Percentiles rank a stretch among this genome's conserved stretches.
These are phyloP conservation scores for Tanypteryx hageni DNA, from an alignment of 2,888 invertebrate species.

Conservation along the genomic window DNA sequence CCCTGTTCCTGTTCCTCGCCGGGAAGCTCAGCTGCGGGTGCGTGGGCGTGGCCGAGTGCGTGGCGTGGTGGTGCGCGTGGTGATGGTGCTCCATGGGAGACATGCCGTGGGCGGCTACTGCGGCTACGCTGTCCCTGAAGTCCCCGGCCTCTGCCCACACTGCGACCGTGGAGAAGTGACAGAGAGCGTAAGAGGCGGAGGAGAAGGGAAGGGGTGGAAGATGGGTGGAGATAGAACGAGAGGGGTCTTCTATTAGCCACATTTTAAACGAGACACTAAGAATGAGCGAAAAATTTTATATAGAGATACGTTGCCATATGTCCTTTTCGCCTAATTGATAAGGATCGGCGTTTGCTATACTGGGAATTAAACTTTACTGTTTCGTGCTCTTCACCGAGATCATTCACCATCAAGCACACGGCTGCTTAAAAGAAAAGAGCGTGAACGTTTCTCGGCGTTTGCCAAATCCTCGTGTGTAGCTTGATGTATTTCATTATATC, in stretches of 20 bases:
- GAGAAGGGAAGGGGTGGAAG: not conserved
- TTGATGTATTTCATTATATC: no score
- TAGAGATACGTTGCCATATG: no score
- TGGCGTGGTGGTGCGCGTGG: slow-evolving; percentile 24
- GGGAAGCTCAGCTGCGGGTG: slow-evolving; percentile 83
- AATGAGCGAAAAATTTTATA: no score
- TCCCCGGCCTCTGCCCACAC: slow-evolving; percentile 94
- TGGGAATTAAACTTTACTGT: no score
- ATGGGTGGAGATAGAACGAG: not conserved
- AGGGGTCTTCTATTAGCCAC: not conserved
- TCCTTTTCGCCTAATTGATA: no score
- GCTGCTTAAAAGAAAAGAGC: no score
- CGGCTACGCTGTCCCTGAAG: slow-evolving; percentile 83
- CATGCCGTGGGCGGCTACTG: slow-evolving; percentile 75
- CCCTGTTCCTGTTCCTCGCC: slow-evolving; percentile 73
- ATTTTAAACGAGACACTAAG: no score
- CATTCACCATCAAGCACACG: no score
- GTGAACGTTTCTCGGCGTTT: no score
- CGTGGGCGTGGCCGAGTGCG: slow-evolving; percentile 20
- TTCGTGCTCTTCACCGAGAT: no score
- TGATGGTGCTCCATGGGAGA: slow-evolving; percentile 73
- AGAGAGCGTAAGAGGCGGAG: not conserved
- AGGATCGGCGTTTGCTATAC: no score
- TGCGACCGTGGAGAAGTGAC: slow-evolving; percentile 77
- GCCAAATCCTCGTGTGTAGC: no score